Evolutionary conservation across 2,113 vertebrate species (phyloP), one percentile per base, ranked within the genome.

Genomic region (Phocoena phocoena): DNA sequence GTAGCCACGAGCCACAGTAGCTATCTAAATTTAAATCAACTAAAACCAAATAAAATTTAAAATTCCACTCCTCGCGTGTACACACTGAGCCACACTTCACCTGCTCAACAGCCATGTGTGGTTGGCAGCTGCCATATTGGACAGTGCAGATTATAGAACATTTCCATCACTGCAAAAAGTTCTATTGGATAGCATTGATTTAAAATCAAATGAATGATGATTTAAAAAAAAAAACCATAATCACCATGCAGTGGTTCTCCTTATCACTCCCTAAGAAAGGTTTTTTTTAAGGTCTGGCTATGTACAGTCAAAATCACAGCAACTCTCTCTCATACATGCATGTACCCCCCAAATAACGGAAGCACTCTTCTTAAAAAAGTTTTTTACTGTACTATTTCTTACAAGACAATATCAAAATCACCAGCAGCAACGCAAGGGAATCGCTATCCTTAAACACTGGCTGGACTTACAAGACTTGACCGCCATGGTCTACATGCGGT

Each of bases 391-490:
- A 12, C 47, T 12, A n/a, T 74, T 94, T 91, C 62, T 95, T 63
- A 26, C 11, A 86, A 90, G 81, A 83, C 65, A 96, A 97, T 92
- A 93, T 85, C 26, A 90, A 90, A 96, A 65, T 47, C 36, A 65
- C 63, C 41, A 82, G 41, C 31, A 17, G n/a, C 25, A 14, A 93
- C 25, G n/a, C 58, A 36, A 44, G 25, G 76, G 70, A 76, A 23
- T 62, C 18, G 10, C 67, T 86, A 65, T 55, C 47, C n/a, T 71
- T 63, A 81, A 62, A 65, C 63, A 55, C 55, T 28, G 38, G 23
- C 41, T 88, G 68, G 47, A 74, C 44, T 87, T 76, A 31, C 21
- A 84, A 82, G 60, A 84, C 50, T 58, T 77, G 38, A 94, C n/a
- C 7, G 20, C 53, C 71, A 31, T 12, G 7, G 26, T 67, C 36